These are phyloP conservation scores for Heptranchias perlo DNA, from an alignment of 2,113 vertebrate species.

Conservation along the genomic window DNA sequence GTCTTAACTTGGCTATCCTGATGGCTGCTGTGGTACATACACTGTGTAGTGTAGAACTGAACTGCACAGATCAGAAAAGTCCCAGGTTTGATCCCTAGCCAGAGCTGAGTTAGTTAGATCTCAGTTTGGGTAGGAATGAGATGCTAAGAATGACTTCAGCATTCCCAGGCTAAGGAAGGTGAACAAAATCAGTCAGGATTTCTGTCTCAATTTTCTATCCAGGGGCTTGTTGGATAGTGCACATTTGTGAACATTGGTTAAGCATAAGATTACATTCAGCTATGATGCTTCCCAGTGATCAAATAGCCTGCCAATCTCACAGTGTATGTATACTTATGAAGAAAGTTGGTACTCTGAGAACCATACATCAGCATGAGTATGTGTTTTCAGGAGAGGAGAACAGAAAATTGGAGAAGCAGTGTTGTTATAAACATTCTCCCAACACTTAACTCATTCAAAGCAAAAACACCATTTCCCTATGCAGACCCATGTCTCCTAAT, in stretches of 20 bases:
- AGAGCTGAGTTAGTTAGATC: not conserved
- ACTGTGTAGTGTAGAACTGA: not conserved
- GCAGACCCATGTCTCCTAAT: not conserved
- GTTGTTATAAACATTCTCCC: too few species aligned
- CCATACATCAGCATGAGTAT: too few species aligned
- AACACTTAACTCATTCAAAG: too few species aligned
- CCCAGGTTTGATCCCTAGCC: not conserved
- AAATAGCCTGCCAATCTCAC: not conserved
- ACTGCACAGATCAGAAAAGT: not conserved
- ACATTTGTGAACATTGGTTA: not conserved
- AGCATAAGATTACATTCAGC: not conserved
- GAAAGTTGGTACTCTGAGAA: too few species aligned
- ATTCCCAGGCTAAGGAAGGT: not conserved
- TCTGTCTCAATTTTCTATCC: not conserved
- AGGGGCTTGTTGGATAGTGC: not conserved
- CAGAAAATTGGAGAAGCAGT: too few species aligned
- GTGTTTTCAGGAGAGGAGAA: too few species aligned
- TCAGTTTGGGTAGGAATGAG: not conserved
- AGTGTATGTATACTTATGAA: too few species aligned
- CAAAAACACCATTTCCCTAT: too few species aligned
- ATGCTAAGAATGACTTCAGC: not conserved
- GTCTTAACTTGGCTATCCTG: not conserved
- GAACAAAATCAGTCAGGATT: not conserved
- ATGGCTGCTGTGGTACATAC: not conserved
- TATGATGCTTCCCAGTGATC: not conserved